phyloP scores from a whole-genome alignment of 2,888 invertebrate species.

The Mesorhabditis spiculigera region DNA sequence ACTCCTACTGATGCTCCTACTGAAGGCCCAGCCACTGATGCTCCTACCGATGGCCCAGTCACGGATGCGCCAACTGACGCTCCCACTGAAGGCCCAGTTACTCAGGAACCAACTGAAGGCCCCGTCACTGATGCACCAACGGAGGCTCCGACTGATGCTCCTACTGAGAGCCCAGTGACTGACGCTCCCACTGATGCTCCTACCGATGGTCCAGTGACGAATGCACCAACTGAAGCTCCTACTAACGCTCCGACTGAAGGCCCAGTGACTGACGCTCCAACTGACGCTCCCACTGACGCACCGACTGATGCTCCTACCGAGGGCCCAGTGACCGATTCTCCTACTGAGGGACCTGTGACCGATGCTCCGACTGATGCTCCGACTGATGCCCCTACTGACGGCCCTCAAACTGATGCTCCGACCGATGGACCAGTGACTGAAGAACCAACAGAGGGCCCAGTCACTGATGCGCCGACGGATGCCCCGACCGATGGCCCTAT shows the following conservation, averaged over 20 bases:
- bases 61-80: not conserved
- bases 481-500: not conserved
- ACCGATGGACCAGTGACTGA: not conserved
- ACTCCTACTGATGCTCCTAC: not conserved
- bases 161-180: not conserved
- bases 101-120: not conserved
- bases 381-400: not conserved
- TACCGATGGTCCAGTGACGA: not conserved
- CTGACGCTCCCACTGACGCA: not conserved
- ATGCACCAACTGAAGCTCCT: not conserved
- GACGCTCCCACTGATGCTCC: not conserved
- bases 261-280: not conserved
- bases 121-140: not conserved
- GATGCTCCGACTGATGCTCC: not conserved
- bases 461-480: not conserved
- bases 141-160: not conserved
- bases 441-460: not conserved
- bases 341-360: not conserved
- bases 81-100: not conserved
- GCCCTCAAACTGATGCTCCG: not conserved
- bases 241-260: not conserved
- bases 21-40: not conserved
- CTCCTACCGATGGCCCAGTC: not conserved
- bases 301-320: not conserved
- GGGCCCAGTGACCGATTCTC: not conserved